A percentile compares a stretch with the other conserved stretches of the same genome.
Conservation (phyloP, 1,140 invertebrate genomes). For the Onthophagus taurus region DNA sequence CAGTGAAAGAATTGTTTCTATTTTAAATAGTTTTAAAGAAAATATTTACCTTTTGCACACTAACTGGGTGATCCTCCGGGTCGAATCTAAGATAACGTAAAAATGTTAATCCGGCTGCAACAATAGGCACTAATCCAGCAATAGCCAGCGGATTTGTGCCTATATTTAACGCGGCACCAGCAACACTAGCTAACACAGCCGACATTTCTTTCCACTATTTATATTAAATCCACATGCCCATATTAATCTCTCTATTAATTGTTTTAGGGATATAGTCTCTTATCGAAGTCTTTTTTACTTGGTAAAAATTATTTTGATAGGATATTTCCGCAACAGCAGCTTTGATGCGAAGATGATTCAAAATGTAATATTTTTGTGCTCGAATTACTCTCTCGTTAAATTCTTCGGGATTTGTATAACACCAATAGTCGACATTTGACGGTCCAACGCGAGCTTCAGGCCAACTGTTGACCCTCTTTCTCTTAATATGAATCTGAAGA, state of each 20-base stretch:
- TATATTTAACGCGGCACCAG: slow-evolving; percentile 10
- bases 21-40: neutral
- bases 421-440: too few relatives aligned
- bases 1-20: neutral
- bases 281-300: slow-evolving; percentile 37
- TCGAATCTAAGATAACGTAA: slow-evolving; percentile 71
- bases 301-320: too few relatives aligned
- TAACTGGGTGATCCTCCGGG: slow-evolving; percentile 67
- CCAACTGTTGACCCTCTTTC: too few relatives aligned
- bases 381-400: too few relatives aligned
- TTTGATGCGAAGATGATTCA: slow-evolving; percentile 49
- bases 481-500: too few relatives aligned
- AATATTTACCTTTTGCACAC: slow-evolving; percentile 55
- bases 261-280: slow-evolving; percentile 59
- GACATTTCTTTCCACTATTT: neutral
- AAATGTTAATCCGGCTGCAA: slow-evolving; percentile 68
- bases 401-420: slow-evolving; percentile 24
- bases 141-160: slow-evolving; percentile 46
- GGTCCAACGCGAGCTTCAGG: too few relatives aligned
- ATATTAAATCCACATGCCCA: slow-evolving; percentile 35
- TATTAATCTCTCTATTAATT: slow-evolving; percentile 39
- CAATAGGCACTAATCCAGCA: slow-evolving; percentile 64
- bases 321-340: neutral
- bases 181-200: slow-evolving; percentile 19
- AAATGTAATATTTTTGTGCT: slow-evolving; percentile 40